Conservation (phyloP, 2,888 invertebrate species). For the Drosophila neonasuta region DNA sequence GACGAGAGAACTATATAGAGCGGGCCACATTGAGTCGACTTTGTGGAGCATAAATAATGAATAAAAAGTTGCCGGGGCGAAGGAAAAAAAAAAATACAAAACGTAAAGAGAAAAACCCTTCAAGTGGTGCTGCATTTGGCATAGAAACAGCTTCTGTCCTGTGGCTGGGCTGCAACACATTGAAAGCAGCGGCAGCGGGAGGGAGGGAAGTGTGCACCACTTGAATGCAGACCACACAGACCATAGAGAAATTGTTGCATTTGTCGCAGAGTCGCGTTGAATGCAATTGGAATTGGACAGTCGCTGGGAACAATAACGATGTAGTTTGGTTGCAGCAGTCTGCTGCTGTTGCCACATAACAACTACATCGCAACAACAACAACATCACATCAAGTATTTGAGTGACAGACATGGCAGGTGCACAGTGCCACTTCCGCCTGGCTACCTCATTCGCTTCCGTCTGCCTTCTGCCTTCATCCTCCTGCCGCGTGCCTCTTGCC, state of each 20-base stretch:
- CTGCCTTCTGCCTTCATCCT: background rate
- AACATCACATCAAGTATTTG: constrained; percentile 6
- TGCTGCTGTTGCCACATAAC: constrained; percentile 1
- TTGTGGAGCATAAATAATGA: constrained; percentile 73
- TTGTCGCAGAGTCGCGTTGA: constrained; percentile 38
- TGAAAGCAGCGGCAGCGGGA: constrained; percentile 3
- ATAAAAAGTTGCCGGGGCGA: constrained; percentile 51
- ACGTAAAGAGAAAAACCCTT: constrained; percentile 11
- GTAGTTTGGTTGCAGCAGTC: background rate
- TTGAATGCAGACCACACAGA: constrained; percentile 28
- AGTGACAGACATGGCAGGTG: constrained; percentile 54
- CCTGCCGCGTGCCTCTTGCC: constrained; percentile 6
- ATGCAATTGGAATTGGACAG: constrained; percentile 65
- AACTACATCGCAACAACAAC: too few species aligned
- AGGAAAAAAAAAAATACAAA: background rate
- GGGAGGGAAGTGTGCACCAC: background rate
- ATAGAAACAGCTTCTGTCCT: constrained; percentile 38
- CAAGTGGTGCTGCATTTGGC: constrained; percentile 37
- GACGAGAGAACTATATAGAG: constrained; percentile 1
- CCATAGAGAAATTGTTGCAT: constrained; percentile 64
- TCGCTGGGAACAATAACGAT: constrained; percentile 15
- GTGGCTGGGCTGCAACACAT: constrained; percentile 37
- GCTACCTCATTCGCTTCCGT: constrained; percentile 16
- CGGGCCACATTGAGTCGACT: constrained; percentile 54
- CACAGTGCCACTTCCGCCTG: constrained; percentile 65